Base-by-base conservation (phyloP, 1,140 invertebrate species). In the Agrilus planipennis region DNA sequence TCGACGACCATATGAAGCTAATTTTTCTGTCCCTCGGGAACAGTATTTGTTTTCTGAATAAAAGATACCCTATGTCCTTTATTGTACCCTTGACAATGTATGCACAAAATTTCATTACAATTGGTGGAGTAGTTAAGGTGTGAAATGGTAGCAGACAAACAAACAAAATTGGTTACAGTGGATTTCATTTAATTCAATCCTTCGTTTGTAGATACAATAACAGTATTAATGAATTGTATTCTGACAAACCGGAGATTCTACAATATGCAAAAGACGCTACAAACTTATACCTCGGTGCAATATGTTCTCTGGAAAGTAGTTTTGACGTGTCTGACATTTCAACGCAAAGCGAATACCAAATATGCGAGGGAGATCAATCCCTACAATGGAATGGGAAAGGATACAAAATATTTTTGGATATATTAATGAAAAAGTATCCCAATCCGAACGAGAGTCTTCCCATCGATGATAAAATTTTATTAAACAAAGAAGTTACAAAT, bases 341-440 rank as follows among this genome's bases (percentile, higher is more conserved):
- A 12, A 44, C 48, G 0, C 20, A 42, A 12, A 42, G 17, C 6
- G 51, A 53, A 27, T 53, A 44, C 25, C 25, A 32, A 21, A 37
- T 42, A 0, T 47, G 52, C 29, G 42, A 54, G 29, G 54, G 54
- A 29, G 42, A 54, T 23, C 44, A 45, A 14, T 29, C 32, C 10
- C 20, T 53, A 12, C 45, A 50, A 21, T 60, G 57, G 57, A 49
- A 47, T 30, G 51, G 50, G 12, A 27, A 27, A 16, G 57, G 57
- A 7, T 60, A 41, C 27, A 40, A 41, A 32, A 53, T 47, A 4
- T 38, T 55, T 17, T 41, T 60, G n/a, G 47, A 58, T 46, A 36
- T 78, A 17, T 58, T 81, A 37, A 66, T 70, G 63, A 73, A 75
- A 67, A 54, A 51, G 40, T 54, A 43, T 40, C 54, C 54, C 3